Evolutionary conservation across 2,797 vertebrate species (phyloP).

Genomic region (Silurus aristotelis): DNA sequence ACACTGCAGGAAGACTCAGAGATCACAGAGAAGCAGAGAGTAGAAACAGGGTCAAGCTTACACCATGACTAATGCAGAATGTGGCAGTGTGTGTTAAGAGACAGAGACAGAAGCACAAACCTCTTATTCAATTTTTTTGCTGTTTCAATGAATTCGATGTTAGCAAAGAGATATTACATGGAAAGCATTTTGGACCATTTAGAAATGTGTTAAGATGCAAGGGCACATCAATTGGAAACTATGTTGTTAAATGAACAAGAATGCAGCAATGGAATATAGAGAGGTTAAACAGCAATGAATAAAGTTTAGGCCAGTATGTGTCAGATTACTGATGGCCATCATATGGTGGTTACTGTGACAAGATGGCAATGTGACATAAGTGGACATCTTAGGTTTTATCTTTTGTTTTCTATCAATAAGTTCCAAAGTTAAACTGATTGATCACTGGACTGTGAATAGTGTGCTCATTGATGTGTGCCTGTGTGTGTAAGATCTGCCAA

Average conservation of each 20-base stretch:
- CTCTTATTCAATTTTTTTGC: constrained; percentile 32
- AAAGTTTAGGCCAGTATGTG: neutral
- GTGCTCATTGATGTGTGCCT: constrained; percentile 42
- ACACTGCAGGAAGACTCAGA: constrained; percentile 5
- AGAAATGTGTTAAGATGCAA: constrained; percentile 31
- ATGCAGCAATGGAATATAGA: constrained; percentile 23
- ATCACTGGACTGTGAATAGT: constrained; percentile 27
- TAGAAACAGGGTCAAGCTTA: constrained; percentile 45
- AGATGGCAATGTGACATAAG: neutral
- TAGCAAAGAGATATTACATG: constrained; percentile 39
- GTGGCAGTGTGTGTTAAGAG: constrained; percentile 54
- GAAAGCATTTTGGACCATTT: constrained; percentile 36
- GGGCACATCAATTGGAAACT: constrained; percentile 31
- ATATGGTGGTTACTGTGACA: neutral
- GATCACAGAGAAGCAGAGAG: constrained; percentile 52
- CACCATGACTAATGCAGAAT: constrained; percentile 53
- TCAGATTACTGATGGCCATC: neutral
- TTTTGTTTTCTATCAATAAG: constrained; percentile 22
- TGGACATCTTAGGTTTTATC: constrained; percentile 7
- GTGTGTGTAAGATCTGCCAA: constrained; percentile 50
- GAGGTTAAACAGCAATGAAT: constrained; percentile 4
- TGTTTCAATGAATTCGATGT: constrained; percentile 18
- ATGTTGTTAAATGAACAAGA: constrained; percentile 35
- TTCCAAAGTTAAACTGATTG: constrained; percentile 35
- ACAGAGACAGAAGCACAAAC: constrained; percentile 64